These are phyloP conservation scores for Copidosoma floridanum DNA, from an alignment of 1,140 invertebrate species.

Conservation along the genomic window DNA sequence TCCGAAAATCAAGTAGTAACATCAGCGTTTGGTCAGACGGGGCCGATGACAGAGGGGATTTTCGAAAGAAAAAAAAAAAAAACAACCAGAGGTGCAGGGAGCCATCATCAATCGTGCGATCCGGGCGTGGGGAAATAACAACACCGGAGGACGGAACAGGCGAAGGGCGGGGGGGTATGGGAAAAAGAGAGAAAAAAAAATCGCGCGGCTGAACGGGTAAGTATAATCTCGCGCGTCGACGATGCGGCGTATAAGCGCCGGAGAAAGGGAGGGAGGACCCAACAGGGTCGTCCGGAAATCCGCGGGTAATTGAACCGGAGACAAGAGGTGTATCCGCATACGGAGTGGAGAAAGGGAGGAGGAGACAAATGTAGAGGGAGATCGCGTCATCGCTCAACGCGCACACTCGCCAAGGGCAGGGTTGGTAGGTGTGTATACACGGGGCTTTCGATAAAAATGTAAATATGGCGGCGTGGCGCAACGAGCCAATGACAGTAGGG, in stretches of 20 bases:
- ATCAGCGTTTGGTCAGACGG: no score
- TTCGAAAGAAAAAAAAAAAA: no score
- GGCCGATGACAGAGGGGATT: no score
- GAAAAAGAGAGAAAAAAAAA: not conserved
- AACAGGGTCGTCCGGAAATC: constrained; percentile 50
- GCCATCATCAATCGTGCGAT: no score
- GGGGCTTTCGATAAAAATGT: constrained; percentile 59
- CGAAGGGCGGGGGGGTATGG: not conserved
- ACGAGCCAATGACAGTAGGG: constrained; percentile 56
- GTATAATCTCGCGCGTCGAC: constrained; percentile 46
- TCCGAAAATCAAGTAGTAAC: no score
- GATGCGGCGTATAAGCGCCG: constrained; percentile 40
- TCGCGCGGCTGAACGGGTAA: constrained; percentile 11
- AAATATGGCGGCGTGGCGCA: constrained; percentile 56
- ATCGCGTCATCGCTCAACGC: constrained; percentile 45
- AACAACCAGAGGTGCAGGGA: no score
- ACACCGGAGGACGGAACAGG: not conserved
- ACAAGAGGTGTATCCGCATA: no score
- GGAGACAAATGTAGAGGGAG: not conserved
- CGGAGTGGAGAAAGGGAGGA: not conserved
- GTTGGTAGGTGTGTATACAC: constrained; percentile 36
- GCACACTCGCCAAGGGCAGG: constrained; percentile 25
- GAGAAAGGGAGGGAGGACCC: no score
- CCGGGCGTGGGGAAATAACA: not conserved
- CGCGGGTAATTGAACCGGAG: constrained; percentile 54